Conservation (phyloP, 2,113 vertebrate genomes). For the Psilopsiagon aymara region DNA sequence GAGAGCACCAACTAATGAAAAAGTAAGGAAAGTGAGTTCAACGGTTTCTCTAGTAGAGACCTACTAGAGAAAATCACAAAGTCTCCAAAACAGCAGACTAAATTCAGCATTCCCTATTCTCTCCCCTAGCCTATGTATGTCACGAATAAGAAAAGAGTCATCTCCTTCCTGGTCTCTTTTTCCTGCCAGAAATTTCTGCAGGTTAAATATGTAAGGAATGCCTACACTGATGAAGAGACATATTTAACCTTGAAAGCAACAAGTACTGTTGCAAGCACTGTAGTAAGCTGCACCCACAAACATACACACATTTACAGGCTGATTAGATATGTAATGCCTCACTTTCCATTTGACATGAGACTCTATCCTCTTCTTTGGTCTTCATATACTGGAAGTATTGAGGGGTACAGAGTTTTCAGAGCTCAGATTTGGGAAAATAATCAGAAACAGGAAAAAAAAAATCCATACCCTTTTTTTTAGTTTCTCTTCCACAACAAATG, state of each 20-base stretch:
- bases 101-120: background rate
- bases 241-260: background rate
- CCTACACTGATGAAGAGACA: background rate
- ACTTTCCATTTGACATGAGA: background rate
- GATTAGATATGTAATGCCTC: background rate
- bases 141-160: background rate
- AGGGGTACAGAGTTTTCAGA: background rate
- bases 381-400: too few relatives aligned
- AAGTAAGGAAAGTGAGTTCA: background rate
- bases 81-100: background rate
- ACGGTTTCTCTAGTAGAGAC: background rate
- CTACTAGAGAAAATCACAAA: background rate
- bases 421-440: background rate
- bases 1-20: background rate
- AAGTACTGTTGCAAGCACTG: too few relatives aligned
- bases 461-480: background rate
- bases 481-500: background rate
- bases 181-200: background rate
- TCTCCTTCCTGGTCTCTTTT: background rate
- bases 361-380: background rate
- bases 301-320: background rate
- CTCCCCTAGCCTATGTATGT: background rate
- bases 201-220: background rate
- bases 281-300: fast-evolving
- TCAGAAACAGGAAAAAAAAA: background rate